Evolutionary conservation across 2,888 invertebrate genomes (phyloP), one percentile per base, ranked within the genome.

Genomic region (Spodoptera picta): DNA sequence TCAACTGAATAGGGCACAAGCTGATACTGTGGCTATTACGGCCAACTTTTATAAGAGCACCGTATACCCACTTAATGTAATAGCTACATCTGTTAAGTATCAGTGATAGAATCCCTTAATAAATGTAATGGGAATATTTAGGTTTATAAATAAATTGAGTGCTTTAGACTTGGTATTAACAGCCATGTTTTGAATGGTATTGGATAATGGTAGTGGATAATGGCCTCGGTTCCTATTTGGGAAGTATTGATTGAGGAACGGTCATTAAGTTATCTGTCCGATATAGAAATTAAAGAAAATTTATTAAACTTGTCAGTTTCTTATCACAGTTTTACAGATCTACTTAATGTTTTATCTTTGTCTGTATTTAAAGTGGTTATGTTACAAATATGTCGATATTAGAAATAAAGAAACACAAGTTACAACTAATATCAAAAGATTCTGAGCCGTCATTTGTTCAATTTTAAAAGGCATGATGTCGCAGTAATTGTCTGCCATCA

Each of bases 1-100:
- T 77, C 84, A 88, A 89, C 89, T 91, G 87, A 86, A 89, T 73
- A 71, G 76, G 59, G 66, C 71, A 68, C 65, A 48, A 55, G 52
- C 61, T 69, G 66, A 80, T 78, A 77, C 45, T 47, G 53, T 46
- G 53, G 59, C 66, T 67, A 80, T 80, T 77, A 77, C 64, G 50
- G 60, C 54, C 68, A 77, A 71, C 66, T 78, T 77, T 71, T 77
- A 71, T 71, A 78, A 73, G 64, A 65, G 65, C 58, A 61, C 52
- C 73, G 56, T 60, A 70, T 54, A 65, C 43, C 76, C 73, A 73
- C 73, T 73, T 73, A 75, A 75, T 65, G 55, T 60, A 59, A 75
- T 65, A 46, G 66, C 66, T 73, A 69, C 79, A 79, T 79, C 79
- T 79, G 79, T 70, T 75, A 76, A 75, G 73, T 80, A 79, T 80